Percentiles rank a stretch among this genome's conserved stretches.
phyloP scores from a whole-genome alignment of 2,888 invertebrate species.

The Coelogynopora nodosa region DNA sequence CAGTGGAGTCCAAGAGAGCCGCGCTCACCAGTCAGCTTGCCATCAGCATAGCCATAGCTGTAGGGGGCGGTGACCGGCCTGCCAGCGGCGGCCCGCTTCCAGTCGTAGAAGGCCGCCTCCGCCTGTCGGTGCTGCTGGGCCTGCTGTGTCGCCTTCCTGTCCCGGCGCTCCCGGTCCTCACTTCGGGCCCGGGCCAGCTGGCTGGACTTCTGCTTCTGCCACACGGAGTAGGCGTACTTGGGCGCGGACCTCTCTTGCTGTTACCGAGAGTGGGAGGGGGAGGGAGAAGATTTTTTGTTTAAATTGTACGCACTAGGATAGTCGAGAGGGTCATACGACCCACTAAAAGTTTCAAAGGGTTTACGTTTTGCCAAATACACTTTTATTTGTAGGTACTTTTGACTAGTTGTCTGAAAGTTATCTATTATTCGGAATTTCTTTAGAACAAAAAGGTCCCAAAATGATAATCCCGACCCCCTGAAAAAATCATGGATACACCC shows the following conservation, averaged over 20 bases:
- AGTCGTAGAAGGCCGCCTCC: background rate
- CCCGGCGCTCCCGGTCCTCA: conserved; percentile 16
- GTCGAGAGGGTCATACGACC: no score
- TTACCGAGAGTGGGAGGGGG: no score
- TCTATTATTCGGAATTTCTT: no score
- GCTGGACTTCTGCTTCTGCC: background rate
- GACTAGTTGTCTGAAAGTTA: no score
- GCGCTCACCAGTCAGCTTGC: conserved; percentile 7
- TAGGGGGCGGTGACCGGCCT: background rate
- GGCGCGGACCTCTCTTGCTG: background rate
- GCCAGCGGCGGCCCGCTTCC: background rate
- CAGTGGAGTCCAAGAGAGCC: background rate
- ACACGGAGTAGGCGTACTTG: background rate
- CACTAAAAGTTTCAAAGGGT: no score
- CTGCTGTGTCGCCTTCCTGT: background rate
- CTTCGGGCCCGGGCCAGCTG: background rate
- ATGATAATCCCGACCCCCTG: no score
- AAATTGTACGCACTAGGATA: no score
- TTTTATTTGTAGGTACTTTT: no score
- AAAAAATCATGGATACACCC: no score
- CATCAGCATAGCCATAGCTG: conserved; percentile 36
- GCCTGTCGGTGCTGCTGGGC: background rate
- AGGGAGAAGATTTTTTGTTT: no score
- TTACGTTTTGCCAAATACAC: no score
- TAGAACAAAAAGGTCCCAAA: no score